These are phyloP conservation scores for Xerus rutilus DNA, from an alignment of 2,797 vertebrate genomes.

Conservation along the genomic window DNA sequence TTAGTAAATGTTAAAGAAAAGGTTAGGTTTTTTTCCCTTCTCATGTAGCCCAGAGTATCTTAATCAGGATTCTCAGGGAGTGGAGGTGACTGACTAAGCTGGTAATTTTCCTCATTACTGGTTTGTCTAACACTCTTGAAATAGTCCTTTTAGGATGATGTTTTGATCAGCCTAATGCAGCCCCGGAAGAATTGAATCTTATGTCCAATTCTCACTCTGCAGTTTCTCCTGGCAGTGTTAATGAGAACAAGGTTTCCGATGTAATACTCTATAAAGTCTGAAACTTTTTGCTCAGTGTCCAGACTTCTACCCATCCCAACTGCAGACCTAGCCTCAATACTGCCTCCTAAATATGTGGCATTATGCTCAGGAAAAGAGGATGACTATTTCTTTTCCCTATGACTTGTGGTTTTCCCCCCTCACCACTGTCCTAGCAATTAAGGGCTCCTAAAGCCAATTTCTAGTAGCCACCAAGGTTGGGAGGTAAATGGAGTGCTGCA, in stretches of 20 bases:
- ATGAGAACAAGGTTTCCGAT: constrained; percentile 69
- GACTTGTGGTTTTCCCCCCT: background rate
- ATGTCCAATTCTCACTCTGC: constrained; percentile 77
- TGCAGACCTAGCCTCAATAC: background rate
- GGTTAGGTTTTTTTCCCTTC: background rate
- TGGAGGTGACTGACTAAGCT: background rate
- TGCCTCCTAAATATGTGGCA: constrained; percentile 2
- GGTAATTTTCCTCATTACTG: constrained; percentile 72
- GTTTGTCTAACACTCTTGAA: constrained; percentile 74
- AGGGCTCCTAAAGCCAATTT: background rate
- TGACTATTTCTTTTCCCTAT: background rate
- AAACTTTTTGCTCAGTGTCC: constrained; percentile 51
- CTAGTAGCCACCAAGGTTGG: constrained; percentile 5
- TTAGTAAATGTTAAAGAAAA: constrained; percentile 44
- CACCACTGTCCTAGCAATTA: constrained; percentile 31
- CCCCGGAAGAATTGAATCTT: constrained; percentile 61
- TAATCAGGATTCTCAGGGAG: constrained; percentile 35
- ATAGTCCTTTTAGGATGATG: constrained; percentile 69
- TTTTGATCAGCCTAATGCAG: constrained; percentile 73
- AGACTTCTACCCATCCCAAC: background rate
- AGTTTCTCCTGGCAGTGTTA: constrained; percentile 76
- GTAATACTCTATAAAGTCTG: constrained; percentile 50
- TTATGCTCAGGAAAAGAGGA: background rate
- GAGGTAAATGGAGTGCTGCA: background rate
- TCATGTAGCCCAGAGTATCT: constrained; percentile 1